Base-by-base conservation (phyloP, 2,888 invertebrate genomes). In the Drosophila lutescens region DNA sequence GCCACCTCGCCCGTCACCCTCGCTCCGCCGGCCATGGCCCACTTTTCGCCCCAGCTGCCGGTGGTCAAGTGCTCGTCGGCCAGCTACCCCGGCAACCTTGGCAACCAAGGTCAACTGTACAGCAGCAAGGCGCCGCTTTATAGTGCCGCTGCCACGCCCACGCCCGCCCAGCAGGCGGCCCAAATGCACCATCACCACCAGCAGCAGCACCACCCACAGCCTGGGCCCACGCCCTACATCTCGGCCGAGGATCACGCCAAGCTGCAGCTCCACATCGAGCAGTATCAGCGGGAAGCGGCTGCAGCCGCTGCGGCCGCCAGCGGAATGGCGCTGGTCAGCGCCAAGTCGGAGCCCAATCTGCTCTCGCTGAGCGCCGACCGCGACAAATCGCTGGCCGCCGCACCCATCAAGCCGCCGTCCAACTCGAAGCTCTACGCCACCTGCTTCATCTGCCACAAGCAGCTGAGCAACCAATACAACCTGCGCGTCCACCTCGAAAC, bases 401-500 rank as follows among this genome's bases (percentile, higher is more conserved):
- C 88, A 32, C 59, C 78, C 26, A 67, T 60, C 17, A 92, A 92
- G 76, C 79, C 91, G 56, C 91, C 91, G 1, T 90, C 92, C 7
- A 92, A 92, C 77, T 92, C 92, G n/a, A 94, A 94, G 90, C 79
- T 93, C n/a, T 93, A 93, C 85, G 94, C 96, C 6, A 95, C 95
- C 15, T 97, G 97, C 91, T 95, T 95, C 69, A 94, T 97, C 56
- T 97, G 97, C 92, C 96, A 96, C 89, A 97, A 97, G 91, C 96
- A 97, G 65, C 93, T 97, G 53, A 97, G 97, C 91, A 97, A 97
- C 92, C 97, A 97, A 91, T 97, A 97, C 93, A 97, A 97, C 91
- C 92, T 97, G 82, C 94, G 97, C 68, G 97, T 97, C 69, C 97
- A 97, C 89, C 95, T 97, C 95, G 97, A 97, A 90, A 97, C 97